Evolutionary conservation across 2,797 vertebrate genomes (phyloP).

Genomic region (Fratercula arctica): DNA sequence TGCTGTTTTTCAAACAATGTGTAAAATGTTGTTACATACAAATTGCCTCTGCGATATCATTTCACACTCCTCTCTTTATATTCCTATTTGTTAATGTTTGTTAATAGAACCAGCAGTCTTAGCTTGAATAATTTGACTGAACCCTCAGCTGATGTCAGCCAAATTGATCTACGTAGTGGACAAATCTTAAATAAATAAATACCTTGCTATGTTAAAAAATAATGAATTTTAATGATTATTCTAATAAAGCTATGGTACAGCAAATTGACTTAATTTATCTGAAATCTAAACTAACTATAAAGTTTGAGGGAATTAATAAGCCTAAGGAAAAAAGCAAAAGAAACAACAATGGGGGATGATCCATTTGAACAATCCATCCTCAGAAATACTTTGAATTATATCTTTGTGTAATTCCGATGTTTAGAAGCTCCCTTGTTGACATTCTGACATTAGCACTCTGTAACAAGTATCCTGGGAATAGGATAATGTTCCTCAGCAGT

Average conservation of each 20-base stretch:
- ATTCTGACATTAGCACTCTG: slow-evolving; percentile 18
- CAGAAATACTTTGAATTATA: background rate
- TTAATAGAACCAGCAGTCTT: background rate
- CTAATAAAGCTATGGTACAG: background rate
- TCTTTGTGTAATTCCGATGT: slow-evolving; percentile 8
- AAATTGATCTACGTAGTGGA: background rate
- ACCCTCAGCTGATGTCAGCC: background rate
- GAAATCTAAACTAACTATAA: slow-evolving; percentile 22
- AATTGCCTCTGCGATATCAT: background rate
- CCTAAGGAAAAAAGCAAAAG: background rate
- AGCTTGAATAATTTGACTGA: background rate
- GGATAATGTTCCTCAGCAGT: background rate
- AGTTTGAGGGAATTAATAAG: background rate
- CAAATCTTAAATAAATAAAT: slow-evolving; percentile 43
- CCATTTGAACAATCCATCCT: background rate
- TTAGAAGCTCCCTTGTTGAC: slow-evolving; percentile 24
- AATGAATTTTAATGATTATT: slow-evolving; percentile 1
- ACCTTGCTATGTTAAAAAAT: background rate
- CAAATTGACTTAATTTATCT: slow-evolving; percentile 1
- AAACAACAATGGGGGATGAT: background rate
- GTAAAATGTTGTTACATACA: background rate
- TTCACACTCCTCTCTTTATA: background rate
- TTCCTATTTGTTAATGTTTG: background rate
- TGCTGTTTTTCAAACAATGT: background rate
- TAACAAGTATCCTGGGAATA: slow-evolving; percentile 52